A percentile compares a stretch with the other conserved stretches of the same genome.
Conservation (phyloP, 2,113 vertebrate species). For the Pseudonaja textilis region DNA sequence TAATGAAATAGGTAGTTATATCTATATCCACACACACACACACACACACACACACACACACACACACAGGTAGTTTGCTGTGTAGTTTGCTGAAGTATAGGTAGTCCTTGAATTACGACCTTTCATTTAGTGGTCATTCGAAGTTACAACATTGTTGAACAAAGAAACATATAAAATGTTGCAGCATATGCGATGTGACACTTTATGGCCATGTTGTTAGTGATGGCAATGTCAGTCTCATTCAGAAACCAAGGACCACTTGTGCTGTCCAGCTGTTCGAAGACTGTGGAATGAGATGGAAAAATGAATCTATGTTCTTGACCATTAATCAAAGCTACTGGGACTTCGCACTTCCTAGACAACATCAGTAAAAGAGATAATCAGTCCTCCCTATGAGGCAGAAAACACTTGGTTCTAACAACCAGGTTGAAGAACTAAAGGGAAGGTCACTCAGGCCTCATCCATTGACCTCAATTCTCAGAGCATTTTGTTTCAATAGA, state of each 20-base stretch:
- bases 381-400: background rate
- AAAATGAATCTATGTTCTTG: background rate
- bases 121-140: background rate
- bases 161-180: background rate
- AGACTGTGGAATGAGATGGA: background rate
- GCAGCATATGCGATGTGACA: background rate
- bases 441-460: background rate
- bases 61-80: background rate
- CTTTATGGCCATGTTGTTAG: background rate
- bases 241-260: background rate
- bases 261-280: background rate
- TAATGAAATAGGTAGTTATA: too few species aligned
- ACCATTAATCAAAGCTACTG: background rate
- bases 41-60: too few species aligned
- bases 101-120: background rate
- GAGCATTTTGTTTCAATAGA: background rate
- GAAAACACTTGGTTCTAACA: background rate
- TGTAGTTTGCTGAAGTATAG: background rate
- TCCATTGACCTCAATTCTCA: background rate
- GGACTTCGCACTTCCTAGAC: background rate
- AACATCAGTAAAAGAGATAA: background rate
- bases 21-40: background rate
- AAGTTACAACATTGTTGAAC: background rate
- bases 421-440: background rate
- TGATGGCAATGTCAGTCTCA: background rate